Evolutionary conservation across 2,797 vertebrate genomes (phyloP), one percentile per base, ranked within the genome.

Genomic region (Gambelia wislizenii): DNA sequence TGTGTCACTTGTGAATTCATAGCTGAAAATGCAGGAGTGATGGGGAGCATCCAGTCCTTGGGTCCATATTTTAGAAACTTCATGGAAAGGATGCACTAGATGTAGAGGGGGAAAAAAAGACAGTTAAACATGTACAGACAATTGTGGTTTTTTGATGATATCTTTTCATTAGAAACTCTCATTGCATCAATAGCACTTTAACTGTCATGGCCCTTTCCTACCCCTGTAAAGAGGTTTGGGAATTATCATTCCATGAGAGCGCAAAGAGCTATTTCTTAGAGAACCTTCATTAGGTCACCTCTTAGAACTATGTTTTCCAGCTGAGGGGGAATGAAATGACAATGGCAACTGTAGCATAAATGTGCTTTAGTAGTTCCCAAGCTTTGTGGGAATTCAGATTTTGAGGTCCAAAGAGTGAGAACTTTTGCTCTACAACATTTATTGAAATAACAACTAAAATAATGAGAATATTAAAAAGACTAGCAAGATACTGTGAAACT

Each of bases 21-120:
- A 93, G 85, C 72, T 86, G 39, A 76, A 4, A 87, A 80, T 16
- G 59, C 74, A 85, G 70, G 79, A 91, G 78, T 0, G 87, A 78
- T 88, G 89, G 91, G 92, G 84, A 91, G 27, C 6, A 88, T 91
- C 4, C 0, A 88, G 75, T 90, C 89, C 39, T 64, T 83, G 91
- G 83, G 61, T 94, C 90, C 94, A 70, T 67, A 49, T 87, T 89
- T 91, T 91, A 89, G 87, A 9, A 94, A 93, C 93, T 88, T 54
- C 2, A 25, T 83, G 91, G 83, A 92, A 95, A 92, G 85, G 90
- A 89, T 87, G 91, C 91, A 92, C 93, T 95, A 84, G 72, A 92
- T 91, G 82, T 76, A 81, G 30, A 89, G 69, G 83, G 8, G 36
- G 22, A 47, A 36, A 2, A 67, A 87, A 92, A 69, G 89, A 86